Evolutionary conservation across 2,113 vertebrate species (phyloP).

Genomic region (Alces alces): DNA sequence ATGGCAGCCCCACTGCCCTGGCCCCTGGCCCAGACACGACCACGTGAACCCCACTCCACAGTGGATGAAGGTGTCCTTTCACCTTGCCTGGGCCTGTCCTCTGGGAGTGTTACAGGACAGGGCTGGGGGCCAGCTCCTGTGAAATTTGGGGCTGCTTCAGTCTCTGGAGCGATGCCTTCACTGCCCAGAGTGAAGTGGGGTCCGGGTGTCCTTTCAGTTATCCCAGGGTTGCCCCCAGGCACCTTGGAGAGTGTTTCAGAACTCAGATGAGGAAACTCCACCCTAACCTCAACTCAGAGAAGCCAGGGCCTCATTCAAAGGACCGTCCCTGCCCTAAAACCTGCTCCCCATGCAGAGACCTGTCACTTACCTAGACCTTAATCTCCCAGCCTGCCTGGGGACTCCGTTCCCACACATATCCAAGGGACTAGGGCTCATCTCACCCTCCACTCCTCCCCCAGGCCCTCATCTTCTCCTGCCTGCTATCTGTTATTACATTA

Average conservation of each 20-base stretch:
- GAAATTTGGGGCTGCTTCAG: not conserved
- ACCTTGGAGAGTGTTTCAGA: not conserved
- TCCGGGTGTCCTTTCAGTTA: not conserved
- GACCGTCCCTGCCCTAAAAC: not conserved
- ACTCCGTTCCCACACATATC: no score
- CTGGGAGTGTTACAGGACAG: not conserved
- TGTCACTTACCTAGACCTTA: not conserved
- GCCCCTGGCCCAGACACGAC: not conserved
- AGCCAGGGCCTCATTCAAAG: not conserved
- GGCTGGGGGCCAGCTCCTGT: not conserved
- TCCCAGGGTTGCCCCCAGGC: not conserved
- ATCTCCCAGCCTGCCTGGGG: not conserved
- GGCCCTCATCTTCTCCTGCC: not conserved
- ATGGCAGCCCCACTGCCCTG: accelerated
- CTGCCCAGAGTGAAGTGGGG: not conserved
- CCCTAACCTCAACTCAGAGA: not conserved
- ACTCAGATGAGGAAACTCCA: not conserved
- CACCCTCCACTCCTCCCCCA: accelerated
- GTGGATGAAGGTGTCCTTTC: not conserved
- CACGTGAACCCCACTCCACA: accelerated
- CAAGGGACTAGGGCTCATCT: not conserved
- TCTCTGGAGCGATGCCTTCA: not conserved
- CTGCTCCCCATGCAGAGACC: not conserved
- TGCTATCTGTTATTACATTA: not conserved
- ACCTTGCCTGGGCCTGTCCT: not conserved